Conservation (phyloP, 2,888 invertebrate genomes). For the Hypsopygia costalis region DNA sequence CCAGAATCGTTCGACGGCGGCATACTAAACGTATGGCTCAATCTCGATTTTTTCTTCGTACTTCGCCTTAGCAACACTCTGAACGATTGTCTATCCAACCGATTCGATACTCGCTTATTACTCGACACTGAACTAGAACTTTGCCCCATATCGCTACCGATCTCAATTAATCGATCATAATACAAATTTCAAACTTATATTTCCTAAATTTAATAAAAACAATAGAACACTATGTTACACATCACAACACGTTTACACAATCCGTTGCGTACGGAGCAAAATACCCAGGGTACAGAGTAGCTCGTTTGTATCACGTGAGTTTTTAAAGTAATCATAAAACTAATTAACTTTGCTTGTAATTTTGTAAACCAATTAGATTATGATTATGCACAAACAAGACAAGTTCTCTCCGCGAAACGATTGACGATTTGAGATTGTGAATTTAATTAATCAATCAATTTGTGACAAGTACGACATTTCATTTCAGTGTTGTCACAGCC, state of each 20-base stretch:
- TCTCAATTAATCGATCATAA: slow-evolving; percentile 42
- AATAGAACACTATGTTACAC: slow-evolving; percentile 50
- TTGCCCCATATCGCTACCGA: slow-evolving; percentile 53
- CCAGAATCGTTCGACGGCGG: slow-evolving; percentile 39
- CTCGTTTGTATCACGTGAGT: slow-evolving; percentile 18
- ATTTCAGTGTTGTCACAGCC: too few species aligned
- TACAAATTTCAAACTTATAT: slow-evolving; percentile 43
- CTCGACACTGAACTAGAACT: slow-evolving; percentile 69
- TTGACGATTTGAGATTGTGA: too few species aligned
- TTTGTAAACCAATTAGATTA: slow-evolving; percentile 15
- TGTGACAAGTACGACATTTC: too few species aligned
- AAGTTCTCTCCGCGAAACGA: slow-evolving; percentile 16
- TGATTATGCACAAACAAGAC: slow-evolving; percentile 16
- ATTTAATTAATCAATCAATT: too few species aligned
- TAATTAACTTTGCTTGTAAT: slow-evolving; percentile 18
- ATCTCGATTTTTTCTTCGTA: slow-evolving; percentile 66
- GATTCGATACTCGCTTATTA: slow-evolving; percentile 41
- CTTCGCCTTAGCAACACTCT: slow-evolving; percentile 63
- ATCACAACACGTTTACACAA: slow-evolving; percentile 29
- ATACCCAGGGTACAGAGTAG: slow-evolving; percentile 6
- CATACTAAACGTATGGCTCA: slow-evolving; percentile 74
- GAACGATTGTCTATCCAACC: slow-evolving; percentile 40
- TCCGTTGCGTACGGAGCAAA: slow-evolving; percentile 8
- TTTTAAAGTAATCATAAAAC: slow-evolving; percentile 14
- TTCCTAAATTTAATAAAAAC: slow-evolving; percentile 42